phyloP scores from a whole-genome alignment of 2,888 invertebrate genomes.

The Ptychoptera contaminata region DNA sequence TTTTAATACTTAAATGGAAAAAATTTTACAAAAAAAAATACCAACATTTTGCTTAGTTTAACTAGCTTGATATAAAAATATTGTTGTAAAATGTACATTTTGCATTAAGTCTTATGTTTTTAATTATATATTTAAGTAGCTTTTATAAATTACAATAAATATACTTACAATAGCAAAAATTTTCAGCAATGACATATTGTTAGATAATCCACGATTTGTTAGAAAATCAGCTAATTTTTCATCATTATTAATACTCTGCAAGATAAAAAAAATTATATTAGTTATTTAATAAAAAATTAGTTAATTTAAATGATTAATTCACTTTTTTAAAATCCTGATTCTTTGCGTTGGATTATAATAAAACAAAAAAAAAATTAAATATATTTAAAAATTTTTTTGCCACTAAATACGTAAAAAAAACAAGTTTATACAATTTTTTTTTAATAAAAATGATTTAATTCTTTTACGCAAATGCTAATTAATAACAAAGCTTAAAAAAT shows the following conservation, averaged over 20 bases:
- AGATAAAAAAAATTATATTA: conserved; percentile 14
- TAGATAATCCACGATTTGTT: conserved; percentile 19
- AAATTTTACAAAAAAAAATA: no score
- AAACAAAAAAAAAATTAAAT: no score
- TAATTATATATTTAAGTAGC: not conserved
- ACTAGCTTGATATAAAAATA: not conserved
- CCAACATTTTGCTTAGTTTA: not conserved
- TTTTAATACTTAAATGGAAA: no score
- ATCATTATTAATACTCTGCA: conserved; percentile 21
- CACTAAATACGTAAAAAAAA: no score
- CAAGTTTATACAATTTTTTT: no score
- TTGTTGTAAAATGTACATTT: not conserved
- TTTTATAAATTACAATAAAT: conserved; percentile 5
- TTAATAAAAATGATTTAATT: no score
- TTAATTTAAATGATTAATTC: not conserved
- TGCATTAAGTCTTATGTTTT: not conserved
- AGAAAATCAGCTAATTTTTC: conserved; percentile 24
- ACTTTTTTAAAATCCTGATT: not conserved
- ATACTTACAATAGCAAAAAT: conserved; percentile 66
- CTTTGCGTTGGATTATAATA: not conserved
- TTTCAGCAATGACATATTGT: conserved; percentile 39
- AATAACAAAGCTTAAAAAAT: no score
- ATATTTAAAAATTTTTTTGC: no score
- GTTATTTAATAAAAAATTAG: not conserved
- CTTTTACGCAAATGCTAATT: no score